Base-by-base conservation (phyloP, 2,797 vertebrate species). In the Micrastur ruficollis region DNA sequence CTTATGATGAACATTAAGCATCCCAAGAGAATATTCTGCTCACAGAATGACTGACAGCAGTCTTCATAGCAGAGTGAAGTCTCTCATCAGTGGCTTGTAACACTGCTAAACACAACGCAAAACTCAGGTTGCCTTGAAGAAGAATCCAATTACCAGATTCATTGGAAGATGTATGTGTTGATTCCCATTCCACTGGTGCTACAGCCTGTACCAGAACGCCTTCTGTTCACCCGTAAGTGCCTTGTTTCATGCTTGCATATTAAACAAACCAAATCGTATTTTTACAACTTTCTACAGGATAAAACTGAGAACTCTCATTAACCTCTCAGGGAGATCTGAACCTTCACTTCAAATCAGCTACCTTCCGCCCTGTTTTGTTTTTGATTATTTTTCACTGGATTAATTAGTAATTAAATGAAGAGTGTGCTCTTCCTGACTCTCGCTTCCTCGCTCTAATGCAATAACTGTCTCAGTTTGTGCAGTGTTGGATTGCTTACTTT, bases 371-470 rank as follows among this genome's bases (percentile, higher is more conserved):
- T 81, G 22, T 36, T 95, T 95, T 94, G 74, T 0, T 59, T 91
- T 85, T 85, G 22, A 90, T 96, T 84, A 90, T 85, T 68, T 95
- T 91, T 56, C 40, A 72, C 55, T 62, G 78, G 66, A 92, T 95
- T 95, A 93, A 94, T 95, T 83, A 89, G 59, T 86, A 95, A 96
- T 95, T 97, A 94, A 97, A 70, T 14, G 8, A 96, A 86, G 19
- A 67, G 52, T 65, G 38, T 81, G 32, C 50, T 93, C 65, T 93
- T 84, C 61, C 74, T 63, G 68, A 78, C 53, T 95, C 76, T 85
- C 9, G 17, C 50, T 72, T 91, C 68, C 73, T 63, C 23, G 36
- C 68, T 79, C 12, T 76, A 93, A 70, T 67, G 84, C 17, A 52
- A 8, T 71, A 89, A 26, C 49, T 76, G 55, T 42, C 72, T 94